phyloP scores from a whole-genome alignment of 2,888 invertebrate genomes.

The Tachina lurida region DNA sequence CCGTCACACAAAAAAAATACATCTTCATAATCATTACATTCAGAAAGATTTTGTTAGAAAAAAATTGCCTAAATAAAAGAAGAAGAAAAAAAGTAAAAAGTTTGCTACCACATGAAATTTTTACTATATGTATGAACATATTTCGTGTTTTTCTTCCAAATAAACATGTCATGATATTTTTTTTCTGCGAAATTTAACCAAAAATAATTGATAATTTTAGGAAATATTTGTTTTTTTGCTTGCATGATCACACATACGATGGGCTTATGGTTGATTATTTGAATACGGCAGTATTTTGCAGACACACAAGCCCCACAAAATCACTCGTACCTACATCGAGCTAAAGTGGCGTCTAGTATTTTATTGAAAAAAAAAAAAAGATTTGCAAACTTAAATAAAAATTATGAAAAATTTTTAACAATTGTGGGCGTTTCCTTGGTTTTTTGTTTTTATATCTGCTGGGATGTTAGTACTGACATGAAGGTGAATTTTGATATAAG shows the following conservation, averaged over 20 bases:
- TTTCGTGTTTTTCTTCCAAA: conserved; percentile 11
- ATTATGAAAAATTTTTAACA: conserved; percentile 50
- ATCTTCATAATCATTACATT: conserved; percentile 3
- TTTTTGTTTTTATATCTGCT: not conserved
- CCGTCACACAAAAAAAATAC: conserved; percentile 4
- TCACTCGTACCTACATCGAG: not conserved
- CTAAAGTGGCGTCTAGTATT: conserved; percentile 41
- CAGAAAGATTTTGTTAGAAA: not conserved
- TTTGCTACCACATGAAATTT: conserved; percentile 49
- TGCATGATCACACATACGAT: conserved; percentile 33
- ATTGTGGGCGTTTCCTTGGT: conserved; percentile 52
- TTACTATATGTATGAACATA: not conserved
- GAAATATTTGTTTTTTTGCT: conserved; percentile 22
- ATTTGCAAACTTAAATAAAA: conserved; percentile 28
- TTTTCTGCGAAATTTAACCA: conserved; percentile 24
- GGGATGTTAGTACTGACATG: conserved; percentile 29
- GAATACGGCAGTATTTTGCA: conserved; percentile 30
- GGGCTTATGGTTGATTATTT: conserved; percentile 45
- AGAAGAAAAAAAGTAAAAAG: not conserved
- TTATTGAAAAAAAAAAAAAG: conserved; percentile 16
- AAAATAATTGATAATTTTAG: conserved; percentile 53
- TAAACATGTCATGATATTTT: conserved; percentile 54
- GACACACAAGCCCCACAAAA: conserved; percentile 15
- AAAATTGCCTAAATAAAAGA: not conserved
- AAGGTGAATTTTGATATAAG: conserved; percentile 57